Evolutionary conservation across 2,113 vertebrate genomes (phyloP), one percentile per base, ranked within the genome.

Genomic region (Halichoeres trimaculatus): DNA sequence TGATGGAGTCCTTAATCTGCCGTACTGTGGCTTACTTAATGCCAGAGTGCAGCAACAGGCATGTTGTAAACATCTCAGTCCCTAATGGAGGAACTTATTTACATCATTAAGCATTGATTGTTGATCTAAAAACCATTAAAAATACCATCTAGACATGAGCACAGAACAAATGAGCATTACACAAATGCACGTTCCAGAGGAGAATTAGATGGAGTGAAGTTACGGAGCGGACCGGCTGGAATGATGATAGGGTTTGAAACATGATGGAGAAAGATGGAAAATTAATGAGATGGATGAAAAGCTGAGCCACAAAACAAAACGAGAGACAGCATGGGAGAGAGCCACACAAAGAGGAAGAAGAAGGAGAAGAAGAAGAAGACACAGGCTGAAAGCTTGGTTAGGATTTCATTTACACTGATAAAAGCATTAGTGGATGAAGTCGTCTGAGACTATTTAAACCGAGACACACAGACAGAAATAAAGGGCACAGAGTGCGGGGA

Each of bases 321-420:
- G 1, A 47, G 65, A 45, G 48, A 70, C 13, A 64, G 55, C 20
- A 60, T 8, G 50, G 30, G 67, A 69, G 83, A 60, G 47, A 62
- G 57, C 14, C 19, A n/a, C 30, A 30, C 30, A 41, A 54, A 20
- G 24, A 23, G 3, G 30, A 30, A 30, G 30, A 30, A 30, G 30
- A 30, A 38, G 24, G 55, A 36, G 34, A 23, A 38, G 56, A 23
- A 36, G 22, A 57, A 24, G 13, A 2, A 6, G 58, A 64, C 53
- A 66, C 65, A 84, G 45, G 80, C 34, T 35, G 17, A 80, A 77
- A 81, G 75, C 64, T 52, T 57, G 55, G 30, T 74, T 80, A 52
- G 50, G 83, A 88, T 87, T 89, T 84, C 72, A 76, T 84, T 87
- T 77, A 58, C 67, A 71, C 68, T 76, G 85, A 85, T 90, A 89